These are phyloP conservation scores for Phasianus colchicus DNA, from an alignment of 2,113 vertebrate species.

Conservation along the genomic window DNA sequence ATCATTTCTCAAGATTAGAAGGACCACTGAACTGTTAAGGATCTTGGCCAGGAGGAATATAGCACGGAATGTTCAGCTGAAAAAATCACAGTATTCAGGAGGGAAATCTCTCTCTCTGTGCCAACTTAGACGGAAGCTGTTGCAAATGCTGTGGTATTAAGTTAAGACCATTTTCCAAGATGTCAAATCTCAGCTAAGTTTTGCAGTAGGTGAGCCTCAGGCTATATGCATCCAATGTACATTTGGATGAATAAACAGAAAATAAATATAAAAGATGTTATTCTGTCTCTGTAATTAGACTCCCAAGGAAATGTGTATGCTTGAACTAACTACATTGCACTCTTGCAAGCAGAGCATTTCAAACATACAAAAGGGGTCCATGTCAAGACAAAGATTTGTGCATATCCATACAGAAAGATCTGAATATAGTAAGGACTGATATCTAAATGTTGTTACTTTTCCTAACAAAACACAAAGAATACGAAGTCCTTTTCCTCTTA, in stretches of 20 bases:
- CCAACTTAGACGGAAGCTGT: neutral
- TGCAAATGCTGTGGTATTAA: neutral
- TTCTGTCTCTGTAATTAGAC: neutral
- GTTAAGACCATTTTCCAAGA: neutral
- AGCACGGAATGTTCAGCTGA: neutral
- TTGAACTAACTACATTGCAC: neutral
- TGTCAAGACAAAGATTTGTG: neutral
- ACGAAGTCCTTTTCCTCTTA: neutral
- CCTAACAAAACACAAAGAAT: neutral
- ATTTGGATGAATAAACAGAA: neutral
- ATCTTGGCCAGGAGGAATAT: neutral
- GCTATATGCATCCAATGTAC: neutral
- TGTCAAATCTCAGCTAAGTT: neutral
- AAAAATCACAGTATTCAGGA: neutral
- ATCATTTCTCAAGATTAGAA: neutral
- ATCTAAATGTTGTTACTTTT: neutral
- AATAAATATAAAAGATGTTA: neutral
- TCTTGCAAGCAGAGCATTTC: neutral
- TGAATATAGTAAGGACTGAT: neutral
- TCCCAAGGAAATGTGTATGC: neutral
- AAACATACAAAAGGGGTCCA: neutral
- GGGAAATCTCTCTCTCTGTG: neutral
- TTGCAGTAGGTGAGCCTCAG: neutral
- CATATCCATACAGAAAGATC: neutral
- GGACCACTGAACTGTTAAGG: conserved; percentile 13